These are phyloP conservation scores for Myioborus melanocephalus DNA, from an alignment of 2,797 vertebrate species.

Conservation along the genomic window DNA sequence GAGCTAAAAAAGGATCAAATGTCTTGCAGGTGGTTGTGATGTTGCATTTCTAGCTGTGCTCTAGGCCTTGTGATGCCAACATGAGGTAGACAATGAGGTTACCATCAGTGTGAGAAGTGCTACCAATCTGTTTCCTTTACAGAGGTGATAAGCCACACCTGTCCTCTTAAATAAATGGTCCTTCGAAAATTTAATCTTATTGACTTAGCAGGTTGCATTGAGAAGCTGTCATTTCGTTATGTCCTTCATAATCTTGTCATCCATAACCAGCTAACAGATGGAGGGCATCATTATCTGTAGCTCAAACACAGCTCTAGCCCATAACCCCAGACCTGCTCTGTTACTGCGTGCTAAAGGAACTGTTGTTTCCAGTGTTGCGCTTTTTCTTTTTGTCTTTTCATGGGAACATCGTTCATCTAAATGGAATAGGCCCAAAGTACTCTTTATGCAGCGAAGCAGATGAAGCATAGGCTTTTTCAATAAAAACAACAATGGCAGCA, in stretches of 20 bases:
- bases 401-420: background rate
- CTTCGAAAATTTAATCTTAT: constrained; percentile 12
- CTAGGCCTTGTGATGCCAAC: background rate
- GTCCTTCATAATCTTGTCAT: constrained; percentile 52
- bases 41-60: constrained; percentile 19
- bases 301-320: constrained; percentile 1
- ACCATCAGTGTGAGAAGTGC: background rate
- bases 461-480: background rate
- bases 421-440: background rate
- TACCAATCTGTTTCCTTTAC: background rate
- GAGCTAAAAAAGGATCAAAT: background rate
- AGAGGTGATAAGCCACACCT: background rate
- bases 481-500: background rate
- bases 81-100: background rate
- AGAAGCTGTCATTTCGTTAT: constrained; percentile 1
- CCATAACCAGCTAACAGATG: constrained; percentile 25
- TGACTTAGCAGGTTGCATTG: background rate
- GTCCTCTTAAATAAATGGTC: background rate
- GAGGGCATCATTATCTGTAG: constrained; percentile 31
- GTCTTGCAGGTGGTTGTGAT: background rate
- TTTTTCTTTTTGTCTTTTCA: background rate
- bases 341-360: background rate
- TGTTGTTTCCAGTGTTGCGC: background rate
- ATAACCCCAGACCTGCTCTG: background rate
- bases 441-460: background rate